Evolutionary conservation across 2,888 invertebrate genomes (phyloP).

Genomic region (Mesoligia furuncula): DNA sequence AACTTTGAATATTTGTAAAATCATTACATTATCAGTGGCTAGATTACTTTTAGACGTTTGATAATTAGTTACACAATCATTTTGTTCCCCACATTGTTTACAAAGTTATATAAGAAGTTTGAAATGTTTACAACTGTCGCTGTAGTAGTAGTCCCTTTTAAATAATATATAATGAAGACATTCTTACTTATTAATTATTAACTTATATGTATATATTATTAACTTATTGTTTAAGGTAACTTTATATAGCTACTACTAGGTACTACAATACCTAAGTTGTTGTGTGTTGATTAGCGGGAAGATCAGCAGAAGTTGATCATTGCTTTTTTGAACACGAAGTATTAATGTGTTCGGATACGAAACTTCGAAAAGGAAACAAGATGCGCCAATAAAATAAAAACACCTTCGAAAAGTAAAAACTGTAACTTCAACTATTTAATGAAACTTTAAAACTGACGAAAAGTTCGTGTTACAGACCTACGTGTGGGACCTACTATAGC

Average conservation of each 20-base stretch:
- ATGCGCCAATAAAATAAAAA: background rate
- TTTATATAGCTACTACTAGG: background rate
- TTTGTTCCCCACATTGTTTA: background rate
- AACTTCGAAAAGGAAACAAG: background rate
- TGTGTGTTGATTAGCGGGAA: background rate
- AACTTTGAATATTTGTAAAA: constrained; percentile 33
- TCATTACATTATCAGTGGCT: constrained; percentile 26
- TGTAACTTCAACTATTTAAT: background rate
- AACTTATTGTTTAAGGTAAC: background rate
- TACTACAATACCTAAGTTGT: background rate
- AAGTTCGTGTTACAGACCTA: background rate
- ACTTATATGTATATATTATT: too few species aligned
- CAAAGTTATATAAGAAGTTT: constrained; percentile 4
- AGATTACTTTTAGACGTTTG: constrained; percentile 38
- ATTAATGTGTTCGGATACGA: background rate
- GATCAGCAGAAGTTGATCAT: background rate
- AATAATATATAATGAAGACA: background rate
- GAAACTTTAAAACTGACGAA: background rate
- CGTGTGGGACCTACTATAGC: background rate
- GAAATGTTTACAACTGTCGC: background rate
- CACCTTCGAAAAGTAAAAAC: background rate
- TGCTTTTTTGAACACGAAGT: background rate
- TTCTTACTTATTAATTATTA: background rate
- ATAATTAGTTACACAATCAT: constrained; percentile 22
- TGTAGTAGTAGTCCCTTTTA: background rate